Evolutionary conservation across 2,113 vertebrate genomes (phyloP), one percentile per base, ranked within the genome.

Genomic region (Megatriorchis doriae): DNA sequence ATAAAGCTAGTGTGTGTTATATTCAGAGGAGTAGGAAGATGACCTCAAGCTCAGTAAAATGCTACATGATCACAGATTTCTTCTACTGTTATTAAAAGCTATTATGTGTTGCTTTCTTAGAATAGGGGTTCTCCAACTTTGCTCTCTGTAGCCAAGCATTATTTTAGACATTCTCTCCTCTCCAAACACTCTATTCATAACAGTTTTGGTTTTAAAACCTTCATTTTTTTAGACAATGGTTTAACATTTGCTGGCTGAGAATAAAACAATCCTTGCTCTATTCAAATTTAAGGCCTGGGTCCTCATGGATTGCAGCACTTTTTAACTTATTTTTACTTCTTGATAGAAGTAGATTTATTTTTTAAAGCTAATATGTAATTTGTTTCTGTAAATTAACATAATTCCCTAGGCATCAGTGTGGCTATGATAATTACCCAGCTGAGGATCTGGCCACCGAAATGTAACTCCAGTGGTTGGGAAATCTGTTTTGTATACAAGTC

Each of bases 281-380:
- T 70, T 90, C 16, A 83, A 43, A 83, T 86, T 77, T 94, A 96
- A 95, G 94, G 92, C 94, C 65, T 90, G 47, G 34, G 32, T 95
- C 42, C 42, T 87, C 32, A 73, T 7, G 34, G 62, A 74, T 63
- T 95, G 90, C 84, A 97, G 93, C 89, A 95, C 59, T 89, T 95
- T 38, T 53, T 0, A 65, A 73, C 10, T 32, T 72, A 13, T 13
- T 89, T 75, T 89, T 62, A 71, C 84, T 96, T 90, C 81, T 63
- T 71, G 16, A 52, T 87, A 88, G 88, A 97, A 96, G 89, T 68
- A 85, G 16, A 43, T 80, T 68, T 66, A 34, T 68, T 91, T 92
- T 96, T 93, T 93, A 96, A 97, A 96, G 94, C 84, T 97, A 93
- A 58, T 79, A 61, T 11, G 50, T 63, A 93, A 90, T 86, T 91